Evolutionary conservation across 2,113 vertebrate genomes (phyloP), one percentile per base, ranked within the genome.

Genomic region (Arothron firmamentum): DNA sequence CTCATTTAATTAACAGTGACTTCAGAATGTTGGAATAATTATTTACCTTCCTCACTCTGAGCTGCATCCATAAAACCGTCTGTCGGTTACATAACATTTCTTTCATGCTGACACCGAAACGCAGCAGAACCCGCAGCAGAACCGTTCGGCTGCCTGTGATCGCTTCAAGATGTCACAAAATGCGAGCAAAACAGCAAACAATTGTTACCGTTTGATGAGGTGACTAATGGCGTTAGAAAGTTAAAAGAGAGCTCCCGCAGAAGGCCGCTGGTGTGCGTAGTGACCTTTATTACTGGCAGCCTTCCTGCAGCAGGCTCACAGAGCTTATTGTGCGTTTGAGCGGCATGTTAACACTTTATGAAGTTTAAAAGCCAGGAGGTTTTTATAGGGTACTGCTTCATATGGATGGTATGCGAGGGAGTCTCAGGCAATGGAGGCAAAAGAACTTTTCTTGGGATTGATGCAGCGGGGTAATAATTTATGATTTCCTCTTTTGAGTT

Each of bases 131-230:
- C 47, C 56, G 67, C 72, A 28, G 70, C 23, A 47, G 23, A 73
- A 25, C 20, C 13, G 28, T 52, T 72, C 21, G 31, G 56, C 60
- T 52, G 25, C 52, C 34, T 38, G 56, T 75, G 48, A 84, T 84
- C 51, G 60, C 4, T 85, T 85, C 73, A 85, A 86, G 69, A 80
- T 76, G 67, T 77, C 41, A 54, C 49, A 68, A 71, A 55, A 71
- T 64, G 56, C 63, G 83, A 81, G 56, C 5, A 3, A 65, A 68
- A 69, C 17, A 18, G 46, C 59, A 62, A 65, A 65, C 10, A 21
- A 45, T 45, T 69, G 14, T 42, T 21, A 4, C 25, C 43, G 2
- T 74, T 84, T 82, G 75, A 81, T n/a, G 43, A 65, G 77, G 70
- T 77, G 72, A 58, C 28, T 79, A 74, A 81, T 64, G 25, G 65